Evolutionary conservation across 2,888 invertebrate genomes (phyloP).

Genomic region (Pandemis corylana): DNA sequence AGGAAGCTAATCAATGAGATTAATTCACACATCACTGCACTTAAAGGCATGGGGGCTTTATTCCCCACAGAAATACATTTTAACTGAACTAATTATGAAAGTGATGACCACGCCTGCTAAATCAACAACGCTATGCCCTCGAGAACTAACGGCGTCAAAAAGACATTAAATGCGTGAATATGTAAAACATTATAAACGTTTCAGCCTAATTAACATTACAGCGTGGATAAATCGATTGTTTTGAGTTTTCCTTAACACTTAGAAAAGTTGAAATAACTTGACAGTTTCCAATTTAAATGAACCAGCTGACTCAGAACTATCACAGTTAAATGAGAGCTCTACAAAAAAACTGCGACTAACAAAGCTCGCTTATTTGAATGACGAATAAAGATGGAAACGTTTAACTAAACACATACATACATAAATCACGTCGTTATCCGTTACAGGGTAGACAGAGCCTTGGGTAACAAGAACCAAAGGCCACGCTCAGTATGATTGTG

Average conservation of each 20-base stretch:
- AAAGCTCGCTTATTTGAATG: too few relatives aligned
- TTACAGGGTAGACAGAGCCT: too few relatives aligned
- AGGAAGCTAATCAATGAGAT: slow-evolving; percentile 4
- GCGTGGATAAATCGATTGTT: not conserved
- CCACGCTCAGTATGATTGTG: too few relatives aligned
- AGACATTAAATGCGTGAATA: not conserved
- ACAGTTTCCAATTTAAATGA: too few relatives aligned
- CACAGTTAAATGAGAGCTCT: too few relatives aligned
- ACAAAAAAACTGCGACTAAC: too few relatives aligned
- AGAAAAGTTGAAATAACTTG: too few relatives aligned
- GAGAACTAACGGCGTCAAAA: slow-evolving; percentile 37
- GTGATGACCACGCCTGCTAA: slow-evolving; percentile 23
- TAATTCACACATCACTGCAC: slow-evolving; percentile 20
- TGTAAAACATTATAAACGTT: not conserved
- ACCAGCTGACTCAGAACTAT: too few relatives aligned
- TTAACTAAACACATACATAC: too few relatives aligned
- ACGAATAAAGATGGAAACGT: too few relatives aligned
- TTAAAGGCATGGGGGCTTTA: slow-evolving; percentile 2
- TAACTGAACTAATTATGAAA: slow-evolving; percentile 28
- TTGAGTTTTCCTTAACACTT: not conserved
- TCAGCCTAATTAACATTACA: not conserved
- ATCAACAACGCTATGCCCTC: not conserved
- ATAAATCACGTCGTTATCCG: too few relatives aligned
- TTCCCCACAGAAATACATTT: slow-evolving; percentile 37
- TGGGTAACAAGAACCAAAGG: too few relatives aligned